Evolutionary conservation across 2,797 vertebrate genomes (phyloP).

Genomic region (Tapirus indicus): DNA sequence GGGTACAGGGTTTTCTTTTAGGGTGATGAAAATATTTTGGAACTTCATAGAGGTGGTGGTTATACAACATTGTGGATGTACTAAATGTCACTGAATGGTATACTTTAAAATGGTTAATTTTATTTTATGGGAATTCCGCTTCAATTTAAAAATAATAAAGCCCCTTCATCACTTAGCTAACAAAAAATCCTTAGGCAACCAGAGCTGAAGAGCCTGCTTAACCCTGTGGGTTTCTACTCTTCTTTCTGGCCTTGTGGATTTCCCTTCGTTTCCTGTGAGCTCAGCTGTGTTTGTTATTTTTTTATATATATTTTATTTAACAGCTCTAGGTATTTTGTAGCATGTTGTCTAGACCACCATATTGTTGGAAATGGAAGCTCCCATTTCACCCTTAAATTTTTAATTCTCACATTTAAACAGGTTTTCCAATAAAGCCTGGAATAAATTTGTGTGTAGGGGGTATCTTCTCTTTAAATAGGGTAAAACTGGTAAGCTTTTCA

Average conservation of each 20-base stretch:
- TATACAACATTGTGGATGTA: not conserved
- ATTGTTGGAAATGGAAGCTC: slow-evolving; percentile 10
- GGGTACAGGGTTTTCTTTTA: not conserved
- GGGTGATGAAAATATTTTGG: not conserved
- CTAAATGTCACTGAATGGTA: not conserved
- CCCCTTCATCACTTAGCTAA: not conserved
- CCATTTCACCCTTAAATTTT: not conserved
- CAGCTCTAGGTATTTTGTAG: not conserved
- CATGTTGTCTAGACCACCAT: not conserved
- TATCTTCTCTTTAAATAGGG: not conserved
- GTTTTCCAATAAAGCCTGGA: not conserved
- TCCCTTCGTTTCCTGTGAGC: not conserved
- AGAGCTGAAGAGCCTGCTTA: not conserved
- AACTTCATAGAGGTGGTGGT: not conserved
- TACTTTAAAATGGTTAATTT: not conserved
- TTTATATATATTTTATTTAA: not conserved
- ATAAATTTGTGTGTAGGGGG: not conserved
- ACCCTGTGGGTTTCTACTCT: not conserved
- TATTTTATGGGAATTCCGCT: not conserved
- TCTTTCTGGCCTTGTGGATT: not conserved
- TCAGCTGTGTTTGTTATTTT: not conserved
- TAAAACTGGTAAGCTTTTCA: not conserved
- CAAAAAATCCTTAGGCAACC: not conserved
- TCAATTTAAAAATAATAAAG: slow-evolving; percentile 5
- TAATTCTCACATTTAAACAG: not conserved